Percentiles rank a stretch among this genome's conserved stretches.
Conservation (phyloP, 2,888 invertebrate genomes). For the Yponomeuta sedellus region DNA sequence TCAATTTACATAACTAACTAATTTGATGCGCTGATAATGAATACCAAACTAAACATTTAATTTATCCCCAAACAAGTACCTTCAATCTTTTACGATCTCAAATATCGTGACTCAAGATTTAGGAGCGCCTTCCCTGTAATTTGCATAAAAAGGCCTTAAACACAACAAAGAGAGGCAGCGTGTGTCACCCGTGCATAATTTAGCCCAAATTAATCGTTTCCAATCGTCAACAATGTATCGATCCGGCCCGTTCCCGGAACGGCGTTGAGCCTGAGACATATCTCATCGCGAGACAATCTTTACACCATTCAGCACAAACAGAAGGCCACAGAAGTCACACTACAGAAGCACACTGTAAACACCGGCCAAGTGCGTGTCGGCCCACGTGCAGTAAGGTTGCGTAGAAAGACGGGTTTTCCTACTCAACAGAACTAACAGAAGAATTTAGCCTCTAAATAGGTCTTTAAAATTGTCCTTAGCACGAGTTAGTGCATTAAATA, state of each 20-base stretch:
- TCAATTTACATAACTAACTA: no score
- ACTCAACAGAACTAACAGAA: no score
- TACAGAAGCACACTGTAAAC: no score
- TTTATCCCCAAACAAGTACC: no score
- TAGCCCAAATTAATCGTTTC: conserved; percentile 30
- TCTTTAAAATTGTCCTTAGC: no score
- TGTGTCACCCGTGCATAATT: conserved; percentile 46
- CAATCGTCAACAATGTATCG: conserved; percentile 43
- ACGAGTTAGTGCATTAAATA: no score
- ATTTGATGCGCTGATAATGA: no score
- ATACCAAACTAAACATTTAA: no score
- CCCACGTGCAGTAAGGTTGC: no score
- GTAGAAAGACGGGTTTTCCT: no score
- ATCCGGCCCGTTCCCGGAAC: conserved; percentile 37
- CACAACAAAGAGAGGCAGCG: conserved; percentile 23
- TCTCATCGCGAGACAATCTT: conserved; percentile 26
- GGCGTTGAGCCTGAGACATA: conserved; percentile 21
- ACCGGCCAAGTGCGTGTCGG: no score
- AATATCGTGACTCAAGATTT: background rate
- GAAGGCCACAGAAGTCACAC: background rate
- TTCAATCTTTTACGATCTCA: background rate
- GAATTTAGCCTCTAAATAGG: no score
- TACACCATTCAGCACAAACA: conserved; percentile 32
- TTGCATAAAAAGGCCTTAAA: conserved; percentile 11
- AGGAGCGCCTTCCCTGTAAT: conserved; percentile 5